Evolutionary conservation across 2,888 invertebrate genomes (phyloP).

Genomic region (Boloria euphrosyne): DNA sequence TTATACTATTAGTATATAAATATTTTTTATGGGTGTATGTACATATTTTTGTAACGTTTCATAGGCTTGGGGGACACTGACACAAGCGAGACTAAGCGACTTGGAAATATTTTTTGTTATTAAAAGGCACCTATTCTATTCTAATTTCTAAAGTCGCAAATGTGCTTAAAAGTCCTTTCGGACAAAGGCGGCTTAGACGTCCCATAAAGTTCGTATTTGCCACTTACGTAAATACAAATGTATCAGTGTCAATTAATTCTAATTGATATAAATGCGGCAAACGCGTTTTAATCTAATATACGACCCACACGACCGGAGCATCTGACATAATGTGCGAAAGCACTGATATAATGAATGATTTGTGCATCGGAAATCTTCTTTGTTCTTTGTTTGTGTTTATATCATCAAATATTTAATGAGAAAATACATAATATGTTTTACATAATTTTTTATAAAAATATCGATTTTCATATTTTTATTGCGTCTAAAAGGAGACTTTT

Average conservation of each 20-base stretch:
- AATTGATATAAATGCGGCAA: conserved; percentile 35
- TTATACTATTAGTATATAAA: too few species aligned
- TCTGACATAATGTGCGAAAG: conserved; percentile 31
- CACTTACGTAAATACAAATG: conserved; percentile 26
- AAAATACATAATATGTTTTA: too few species aligned
- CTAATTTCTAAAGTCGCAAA: too few species aligned
- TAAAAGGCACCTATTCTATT: too few species aligned
- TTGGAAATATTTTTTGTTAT: too few species aligned
- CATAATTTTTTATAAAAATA: too few species aligned
- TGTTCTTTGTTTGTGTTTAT: not conserved
- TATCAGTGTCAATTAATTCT: conserved; percentile 35
- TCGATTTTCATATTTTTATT: not conserved
- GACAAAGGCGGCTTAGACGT: not conserved
- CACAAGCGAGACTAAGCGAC: too few species aligned
- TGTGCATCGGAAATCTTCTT: conserved; percentile 4
- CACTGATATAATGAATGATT: conserved; percentile 22
- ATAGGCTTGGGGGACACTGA: too few species aligned
- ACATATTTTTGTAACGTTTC: too few species aligned
- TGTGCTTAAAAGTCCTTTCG: not conserved
- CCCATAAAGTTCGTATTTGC: conserved; percentile 4
- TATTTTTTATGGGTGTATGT: too few species aligned
- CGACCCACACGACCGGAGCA: conserved; percentile 20
- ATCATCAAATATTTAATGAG: too few species aligned
- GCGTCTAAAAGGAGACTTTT: not conserved
- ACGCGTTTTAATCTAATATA: conserved; percentile 33